A percentile compares a stretch with the other conserved stretches of the same genome.
Evolutionary conservation across 2,888 invertebrate genomes (phyloP).

Genomic region (Holacanthella duospinosa): DNA sequence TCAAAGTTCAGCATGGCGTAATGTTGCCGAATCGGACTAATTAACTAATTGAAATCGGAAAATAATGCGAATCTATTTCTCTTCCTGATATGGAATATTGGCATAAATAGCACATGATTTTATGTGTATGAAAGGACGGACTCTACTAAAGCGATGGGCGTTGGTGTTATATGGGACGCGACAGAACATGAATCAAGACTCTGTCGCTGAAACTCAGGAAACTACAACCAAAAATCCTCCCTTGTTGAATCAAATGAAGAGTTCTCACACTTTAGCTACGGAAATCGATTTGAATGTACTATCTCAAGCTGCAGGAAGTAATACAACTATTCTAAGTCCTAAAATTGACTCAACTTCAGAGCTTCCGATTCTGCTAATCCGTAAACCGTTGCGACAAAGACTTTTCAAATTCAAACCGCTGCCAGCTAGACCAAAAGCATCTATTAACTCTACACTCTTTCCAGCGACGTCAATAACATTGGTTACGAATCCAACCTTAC

Average conservation of each 20-base stretch:
- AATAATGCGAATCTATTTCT: too few species aligned
- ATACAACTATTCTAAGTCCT: too few species aligned
- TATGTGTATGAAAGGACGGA: constrained; percentile 75
- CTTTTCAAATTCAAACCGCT: not conserved
- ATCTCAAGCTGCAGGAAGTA: not conserved
- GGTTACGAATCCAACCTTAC: too few species aligned
- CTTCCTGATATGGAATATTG: too few species aligned
- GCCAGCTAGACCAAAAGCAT: constrained; percentile 1
- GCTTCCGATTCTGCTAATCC: not conserved
- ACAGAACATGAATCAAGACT: constrained; percentile 41
- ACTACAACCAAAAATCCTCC: not conserved
- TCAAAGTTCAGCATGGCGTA: too few species aligned
- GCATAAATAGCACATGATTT: too few species aligned
- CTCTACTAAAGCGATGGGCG: constrained; percentile 84
- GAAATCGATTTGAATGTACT: not conserved
- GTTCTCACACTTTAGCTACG: too few species aligned
- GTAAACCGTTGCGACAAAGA: not conserved
- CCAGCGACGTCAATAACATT: too few species aligned
- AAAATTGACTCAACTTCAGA: constrained; percentile 9
- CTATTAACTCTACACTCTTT: not conserved
- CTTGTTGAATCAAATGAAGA: too few species aligned
- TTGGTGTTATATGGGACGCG: constrained; percentile 83
- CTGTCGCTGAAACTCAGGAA: constrained; percentile 1
- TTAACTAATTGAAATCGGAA: too few species aligned
- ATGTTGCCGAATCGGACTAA: too few species aligned